Base-by-base conservation (phyloP, 2,888 invertebrate species). In the Bombylius major region DNA sequence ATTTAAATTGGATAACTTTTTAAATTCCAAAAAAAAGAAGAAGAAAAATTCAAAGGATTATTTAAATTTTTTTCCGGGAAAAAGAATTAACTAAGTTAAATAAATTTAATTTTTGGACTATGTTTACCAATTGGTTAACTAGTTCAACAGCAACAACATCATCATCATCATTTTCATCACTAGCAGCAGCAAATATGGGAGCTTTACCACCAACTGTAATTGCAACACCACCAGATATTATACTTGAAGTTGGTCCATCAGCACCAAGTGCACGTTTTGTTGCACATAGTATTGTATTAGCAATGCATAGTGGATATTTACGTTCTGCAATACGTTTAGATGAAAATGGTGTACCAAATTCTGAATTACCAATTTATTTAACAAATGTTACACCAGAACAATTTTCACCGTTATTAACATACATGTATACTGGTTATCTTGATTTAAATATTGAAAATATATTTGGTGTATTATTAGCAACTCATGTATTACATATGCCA, bases 371-470 rank as follows among this genome's bases (percentile, higher is more conserved):
- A 39, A 72, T 81, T 36, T 73, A 73, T 57, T 72, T 81, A 48
- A 77, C 79, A 56, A 81, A 80, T 67, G 76, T 81, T 5, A 79
- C 79, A 58, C 75, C 79, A 3, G 79, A 81, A 64, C 78, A 80
- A 59, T 86, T 86, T 68, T 82, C 83, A 0, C 82, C 83, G 1
- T 71, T 87, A 6, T 71, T 87, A 44, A 82, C 83, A 32, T 86
- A 84, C 75, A 86, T 87, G 84, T 86, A 86, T 70, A 85, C 86
- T 7, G 86, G 86, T 32, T 82, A 80, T 62, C 70, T 87, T 64
- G 84, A 85, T 65, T 75, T 86, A 34, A 84, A 81, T 61, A 73
- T 81, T 60, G 79, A 82, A 57, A 86, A 86, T 71, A 84, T 86
- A 61, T 85, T 86, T 72, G 82, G 81, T 62, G 82, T 86, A 48